Evolutionary conservation across 2,113 vertebrate genomes (phyloP), one percentile per base, ranked within the genome.

Genomic region (Anhinga rufa): DNA sequence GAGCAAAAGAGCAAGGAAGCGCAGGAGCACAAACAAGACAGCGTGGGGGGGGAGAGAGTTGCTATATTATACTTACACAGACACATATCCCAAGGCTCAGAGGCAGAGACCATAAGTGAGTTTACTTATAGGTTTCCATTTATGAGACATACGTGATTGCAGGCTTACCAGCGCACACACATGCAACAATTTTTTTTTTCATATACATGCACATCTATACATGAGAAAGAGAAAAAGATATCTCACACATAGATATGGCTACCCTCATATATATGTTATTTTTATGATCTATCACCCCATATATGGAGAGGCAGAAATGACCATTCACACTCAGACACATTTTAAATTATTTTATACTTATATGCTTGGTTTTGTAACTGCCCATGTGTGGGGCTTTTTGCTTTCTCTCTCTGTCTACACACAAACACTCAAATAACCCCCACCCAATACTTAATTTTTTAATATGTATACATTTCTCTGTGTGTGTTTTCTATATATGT

Each of bases 81-180:
- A 22, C 46, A 28, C 16, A 4, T 1, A 20, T 10, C 52, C 78
- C 31, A 2, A 8, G 46, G 55, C 34, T 68, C 38, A 12, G 36
- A 11, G 65, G 16, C 22, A 17, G 25, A 24, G 14, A 18, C 57
- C 58, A 25, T 8, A 0, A 20, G 10, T 4, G 32, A 22, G 4
- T 13, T 44, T 4, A 11, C 25, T 31, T 44, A 24, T 1, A 64
- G 54, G 14, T 32, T 55, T 24, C 49, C 34, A 0, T 48, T 57
- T 17, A 19, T 12, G 29, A 64, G 6, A 14, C 17, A 2, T 2
- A 1, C 0, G 1, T 36, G 62, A 25, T 1, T 38, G 54, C 61
- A 54, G 74, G 20, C 38, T 52, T 57, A 8, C 15, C 13, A 1
- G 8, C 12, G 19, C 17, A 20, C 38, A 26, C 22, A 32, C 4